Base-by-base conservation (phyloP, 1,140 invertebrate species). In the Atta colombica region DNA sequence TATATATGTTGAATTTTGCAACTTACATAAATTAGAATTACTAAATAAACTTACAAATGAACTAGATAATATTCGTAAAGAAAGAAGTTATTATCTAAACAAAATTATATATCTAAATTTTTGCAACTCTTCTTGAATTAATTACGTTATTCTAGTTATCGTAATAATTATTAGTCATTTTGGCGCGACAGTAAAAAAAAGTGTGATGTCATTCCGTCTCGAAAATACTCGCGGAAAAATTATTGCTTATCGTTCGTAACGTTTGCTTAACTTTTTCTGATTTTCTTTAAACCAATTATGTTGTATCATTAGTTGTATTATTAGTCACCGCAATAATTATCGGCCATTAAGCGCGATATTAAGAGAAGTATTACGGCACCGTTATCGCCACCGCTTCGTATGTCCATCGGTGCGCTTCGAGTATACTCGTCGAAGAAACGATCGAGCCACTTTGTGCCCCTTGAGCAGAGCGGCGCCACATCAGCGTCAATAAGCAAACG, bases 401-500 rank as follows among this genome's bases (percentile, higher is more conserved):
- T 25, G 69, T 63, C 58, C 58, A 45, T 66, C 61, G 77, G 61
- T 31, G n/a, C 72, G 74, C 65, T 61, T 87, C 71, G 89, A 87
- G 89, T 84, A 84, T 78, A 74, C 89, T 89, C 80, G 77, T 61
- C 72, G 88, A 80, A 87, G 81, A 90, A 90, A 90, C 89, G 84
- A 90, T 90, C 85, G 89, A 81, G 89, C 65, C 88, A 89, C 89
- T 90, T 89, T 84, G 78, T 90, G 89, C 88, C 88, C 85, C 78
- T 89, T 78, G 88, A 89, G 77, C 77, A 8, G 49, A 90, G 80
- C 89, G 89, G 89, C 89, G 89, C 89, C 89, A 90, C 88, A 90
- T 90, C 89, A 90, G 85, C 88, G 89, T 81, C 78, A 90, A 90
- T 90, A 89, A 90, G 89, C 89, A 90, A 90, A 90, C 88, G 88